A percentile compares a stretch with the other conserved stretches of the same genome.
Conservation (phyloP, 2,113 vertebrate species). For the Pituophis catenifer region DNA sequence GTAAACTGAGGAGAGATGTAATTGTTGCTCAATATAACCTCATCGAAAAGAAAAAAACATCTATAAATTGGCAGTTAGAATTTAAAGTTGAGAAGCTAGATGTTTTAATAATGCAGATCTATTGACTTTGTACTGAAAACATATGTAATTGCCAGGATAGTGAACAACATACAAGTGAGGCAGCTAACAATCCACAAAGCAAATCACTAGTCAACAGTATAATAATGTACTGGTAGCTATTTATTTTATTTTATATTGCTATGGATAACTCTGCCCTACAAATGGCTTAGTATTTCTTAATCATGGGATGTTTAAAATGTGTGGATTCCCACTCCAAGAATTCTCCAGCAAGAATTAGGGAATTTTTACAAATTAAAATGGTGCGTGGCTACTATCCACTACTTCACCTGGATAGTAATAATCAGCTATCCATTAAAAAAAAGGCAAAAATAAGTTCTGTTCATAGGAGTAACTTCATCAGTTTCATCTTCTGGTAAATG, state of each 20-base stretch:
- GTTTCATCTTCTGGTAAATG: background rate
- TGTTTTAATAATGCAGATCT: background rate
- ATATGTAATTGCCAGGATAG: background rate
- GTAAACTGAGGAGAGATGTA: background rate
- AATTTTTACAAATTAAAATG: background rate
- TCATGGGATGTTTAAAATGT: background rate
- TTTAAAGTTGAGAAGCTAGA: conserved; percentile 11
- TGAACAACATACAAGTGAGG: background rate
- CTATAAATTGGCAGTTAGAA: background rate
- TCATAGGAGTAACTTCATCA: background rate
- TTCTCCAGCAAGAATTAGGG: background rate
- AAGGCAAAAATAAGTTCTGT: background rate
- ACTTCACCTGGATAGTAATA: background rate
- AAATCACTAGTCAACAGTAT: background rate
- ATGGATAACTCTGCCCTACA: background rate
- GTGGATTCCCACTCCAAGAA: background rate
- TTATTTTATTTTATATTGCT: background rate
- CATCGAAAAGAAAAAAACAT: background rate
- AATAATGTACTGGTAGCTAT: background rate
- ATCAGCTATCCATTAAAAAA: background rate
- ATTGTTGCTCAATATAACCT: background rate
- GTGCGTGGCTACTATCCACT: background rate
- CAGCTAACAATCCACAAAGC: background rate
- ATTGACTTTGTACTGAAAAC: background rate
- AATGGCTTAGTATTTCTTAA: background rate